Conservation (phyloP, 2,113 vertebrate species). For the Albula glossodonta region DNA sequence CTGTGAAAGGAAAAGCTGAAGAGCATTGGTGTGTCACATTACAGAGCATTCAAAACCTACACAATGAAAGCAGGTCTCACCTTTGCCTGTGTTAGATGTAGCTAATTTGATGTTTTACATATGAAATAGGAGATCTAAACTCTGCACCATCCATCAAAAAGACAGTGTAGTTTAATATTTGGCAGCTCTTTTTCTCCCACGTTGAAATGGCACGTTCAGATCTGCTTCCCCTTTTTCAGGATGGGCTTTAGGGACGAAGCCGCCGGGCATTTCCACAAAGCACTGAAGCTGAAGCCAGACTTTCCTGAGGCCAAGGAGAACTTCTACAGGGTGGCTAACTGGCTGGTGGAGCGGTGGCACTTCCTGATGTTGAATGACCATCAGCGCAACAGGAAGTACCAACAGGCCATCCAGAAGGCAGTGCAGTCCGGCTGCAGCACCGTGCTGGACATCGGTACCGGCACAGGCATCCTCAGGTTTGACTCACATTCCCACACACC, state of each 20-base stretch:
- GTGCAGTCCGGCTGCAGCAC: constrained; percentile 78
- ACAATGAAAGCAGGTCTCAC: too few relatives aligned
- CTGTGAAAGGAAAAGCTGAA: too few relatives aligned
- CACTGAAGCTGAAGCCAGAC: constrained; percentile 88
- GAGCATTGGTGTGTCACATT: too few relatives aligned
- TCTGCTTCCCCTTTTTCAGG: constrained; percentile 58
- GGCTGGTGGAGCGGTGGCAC: constrained; percentile 98
- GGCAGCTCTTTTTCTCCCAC: background rate
- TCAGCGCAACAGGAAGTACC: constrained; percentile 85
- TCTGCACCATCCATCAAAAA: too few relatives aligned
- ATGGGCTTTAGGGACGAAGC: constrained; percentile 97
- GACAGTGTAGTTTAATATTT: background rate
- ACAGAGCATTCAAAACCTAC: too few relatives aligned
- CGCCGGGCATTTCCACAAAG: constrained; percentile 93
- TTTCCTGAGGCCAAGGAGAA: constrained; percentile 92
- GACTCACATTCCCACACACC: constrained; percentile 25
- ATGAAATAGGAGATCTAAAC: too few relatives aligned
- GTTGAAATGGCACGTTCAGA: too few relatives aligned
- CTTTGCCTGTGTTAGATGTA: too few relatives aligned
- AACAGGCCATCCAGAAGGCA: constrained; percentile 85
- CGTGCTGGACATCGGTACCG: constrained; percentile 93
- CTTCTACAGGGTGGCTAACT: constrained; percentile 95
- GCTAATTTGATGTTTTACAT: too few relatives aligned
- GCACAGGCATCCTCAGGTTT: constrained; percentile 95
- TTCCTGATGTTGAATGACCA: constrained; percentile 96